phyloP scores from a whole-genome alignment of 2,797 vertebrate species.

The Emydoidea blandingii region DNA sequence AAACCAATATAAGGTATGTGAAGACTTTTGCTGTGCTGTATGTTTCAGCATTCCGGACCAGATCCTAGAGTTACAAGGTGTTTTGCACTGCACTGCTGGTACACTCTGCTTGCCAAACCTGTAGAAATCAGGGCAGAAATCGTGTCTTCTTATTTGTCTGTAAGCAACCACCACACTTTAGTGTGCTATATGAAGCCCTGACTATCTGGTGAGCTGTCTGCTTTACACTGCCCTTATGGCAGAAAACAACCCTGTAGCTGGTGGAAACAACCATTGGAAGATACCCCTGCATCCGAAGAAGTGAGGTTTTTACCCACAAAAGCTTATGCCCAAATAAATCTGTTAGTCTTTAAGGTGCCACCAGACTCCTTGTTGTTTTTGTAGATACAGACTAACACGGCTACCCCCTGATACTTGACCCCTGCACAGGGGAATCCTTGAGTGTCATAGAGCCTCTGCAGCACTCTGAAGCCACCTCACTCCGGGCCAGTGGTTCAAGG shows the following conservation, averaged over 20 bases:
- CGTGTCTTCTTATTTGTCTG: not conserved
- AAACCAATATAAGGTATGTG: not conserved
- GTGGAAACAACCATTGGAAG: not conserved
- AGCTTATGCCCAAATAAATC: too few relatives aligned
- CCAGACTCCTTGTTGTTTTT: too few relatives aligned
- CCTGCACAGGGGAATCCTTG: not conserved
- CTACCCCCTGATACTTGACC: not conserved
- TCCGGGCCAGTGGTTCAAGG: not conserved
- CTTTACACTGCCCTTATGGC: not conserved
- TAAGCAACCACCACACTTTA: not conserved
- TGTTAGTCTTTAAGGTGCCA: too few relatives aligned
- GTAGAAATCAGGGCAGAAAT: not conserved
- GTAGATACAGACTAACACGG: too few relatives aligned
- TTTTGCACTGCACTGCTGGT: not conserved
- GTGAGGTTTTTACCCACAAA: too few relatives aligned
- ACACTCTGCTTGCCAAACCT: not conserved
- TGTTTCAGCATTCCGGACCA: not conserved
- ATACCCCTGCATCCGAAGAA: too few relatives aligned
- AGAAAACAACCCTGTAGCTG: not conserved
- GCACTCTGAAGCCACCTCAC: not conserved
- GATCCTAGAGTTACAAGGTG: not conserved
- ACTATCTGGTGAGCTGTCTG: fast-evolving
- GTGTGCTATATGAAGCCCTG: not conserved
- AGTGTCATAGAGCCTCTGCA: not conserved
- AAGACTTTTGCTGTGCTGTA: not conserved